phyloP scores from a whole-genome alignment of 1,140 invertebrate species.

The Oryctes rhinoceros region DNA sequence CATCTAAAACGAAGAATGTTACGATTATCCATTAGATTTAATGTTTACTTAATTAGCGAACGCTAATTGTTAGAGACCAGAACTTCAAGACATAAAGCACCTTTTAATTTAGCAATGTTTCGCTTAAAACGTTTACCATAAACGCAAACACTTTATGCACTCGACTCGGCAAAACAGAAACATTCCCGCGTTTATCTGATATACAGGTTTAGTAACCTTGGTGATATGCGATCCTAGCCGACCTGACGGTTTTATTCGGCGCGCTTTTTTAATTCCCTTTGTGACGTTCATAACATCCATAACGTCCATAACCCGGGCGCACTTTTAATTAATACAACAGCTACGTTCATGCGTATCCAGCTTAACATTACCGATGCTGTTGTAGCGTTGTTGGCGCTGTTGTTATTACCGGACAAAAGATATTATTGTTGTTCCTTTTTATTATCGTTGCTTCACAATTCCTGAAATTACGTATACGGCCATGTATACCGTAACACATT shows the following conservation, averaged over 20 bases:
- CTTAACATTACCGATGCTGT: background rate
- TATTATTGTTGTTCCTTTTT: background rate
- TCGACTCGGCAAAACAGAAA: background rate
- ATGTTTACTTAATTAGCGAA: no score
- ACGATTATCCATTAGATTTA: no score
- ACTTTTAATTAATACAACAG: constrained; percentile 4
- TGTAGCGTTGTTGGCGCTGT: background rate
- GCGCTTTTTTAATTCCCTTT: constrained; percentile 4
- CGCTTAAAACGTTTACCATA: background rate
- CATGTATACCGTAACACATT: no score
- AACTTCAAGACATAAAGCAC: no score
- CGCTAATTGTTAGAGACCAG: no score
- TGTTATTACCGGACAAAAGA: background rate
- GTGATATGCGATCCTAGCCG: background rate
- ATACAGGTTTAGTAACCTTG: background rate
- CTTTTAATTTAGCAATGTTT: no score
- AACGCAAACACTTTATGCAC: background rate
- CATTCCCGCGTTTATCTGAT: background rate
- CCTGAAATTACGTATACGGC: no score
- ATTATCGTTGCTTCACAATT: no score
- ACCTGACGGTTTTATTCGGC: constrained; percentile 5
- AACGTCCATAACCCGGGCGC: background rate
- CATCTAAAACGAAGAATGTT: no score
- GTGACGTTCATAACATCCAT: constrained; percentile 4
- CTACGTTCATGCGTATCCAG: background rate